Evolutionary conservation across 2,797 vertebrate genomes (phyloP), one percentile per base, ranked within the genome.

Genomic region (Nannoperca australis): DNA sequence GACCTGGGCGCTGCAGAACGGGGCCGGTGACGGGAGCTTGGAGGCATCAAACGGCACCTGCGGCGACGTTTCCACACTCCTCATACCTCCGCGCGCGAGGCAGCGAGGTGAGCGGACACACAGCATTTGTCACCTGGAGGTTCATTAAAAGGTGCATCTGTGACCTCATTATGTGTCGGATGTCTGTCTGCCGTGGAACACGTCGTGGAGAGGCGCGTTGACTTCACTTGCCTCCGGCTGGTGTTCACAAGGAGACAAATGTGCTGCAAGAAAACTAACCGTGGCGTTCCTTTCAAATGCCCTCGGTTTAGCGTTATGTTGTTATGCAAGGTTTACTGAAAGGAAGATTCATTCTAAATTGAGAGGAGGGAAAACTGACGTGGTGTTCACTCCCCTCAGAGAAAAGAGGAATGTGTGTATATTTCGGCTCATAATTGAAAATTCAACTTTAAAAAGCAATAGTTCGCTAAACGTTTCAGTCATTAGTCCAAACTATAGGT

Each of bases 81-180:
- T 86, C 59, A 71, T 50, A 44, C 84, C 91, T 34, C 75, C 74
- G 67, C 87, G 67, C 17, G 54, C 53, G 47, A 86, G 71, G 62
- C 76, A 89, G 17, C 93, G 78, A 92, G 95, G 95, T 96, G 86
- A 93, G 92, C 36, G 3, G 13, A 42, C 42, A 50, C 36, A 36
- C 34, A 47, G 4, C 58, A 18, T 66, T 24, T 17, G 24, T 20
- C 17, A 38, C 18, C 5, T 1, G 30, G 8, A 34, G 27, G 40
- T 40, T 32, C 0, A 60, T 42, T 18, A 10, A 12, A 20, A 58
- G 18, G 3, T n/a, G n/a, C 7, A 38, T 15, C 30, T 20, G 6
- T 42, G 18, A 7, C 32, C 9, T 5, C 5, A 8, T 15, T 5
- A 5, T 32, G 3, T 2, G 2, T 3, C 20, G 7, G 12, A 2